Percentiles rank a stretch among this genome's conserved stretches.
Conservation (phyloP, 2,888 invertebrate species). For the Polylopha cassiicola region DNA sequence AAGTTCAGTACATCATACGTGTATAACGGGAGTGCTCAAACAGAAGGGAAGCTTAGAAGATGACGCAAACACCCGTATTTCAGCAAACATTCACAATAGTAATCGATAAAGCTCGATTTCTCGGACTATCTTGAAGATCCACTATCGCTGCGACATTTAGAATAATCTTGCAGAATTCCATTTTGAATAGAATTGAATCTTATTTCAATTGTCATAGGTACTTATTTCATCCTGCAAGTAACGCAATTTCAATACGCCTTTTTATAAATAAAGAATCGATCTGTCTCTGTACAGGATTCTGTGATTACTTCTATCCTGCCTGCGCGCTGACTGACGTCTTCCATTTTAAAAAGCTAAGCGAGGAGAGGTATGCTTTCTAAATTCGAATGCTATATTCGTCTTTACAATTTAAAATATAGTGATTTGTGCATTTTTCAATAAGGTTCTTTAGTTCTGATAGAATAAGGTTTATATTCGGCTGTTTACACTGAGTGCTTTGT, state of each 20-base stretch:
- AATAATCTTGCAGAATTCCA: too few species aligned
- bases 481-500: conserved; percentile 29
- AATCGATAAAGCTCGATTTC: conserved; percentile 19
- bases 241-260: conserved; percentile 1
- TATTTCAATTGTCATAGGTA: too few species aligned
- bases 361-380: conserved; percentile 23
- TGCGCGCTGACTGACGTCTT: conserved; percentile 1
- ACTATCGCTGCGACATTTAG: too few species aligned
- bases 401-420: conserved; percentile 31
- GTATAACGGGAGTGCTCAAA: conserved; percentile 22
- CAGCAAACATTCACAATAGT: conserved; percentile 23
- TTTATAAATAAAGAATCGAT: conserved; percentile 20
- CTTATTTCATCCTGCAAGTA: too few species aligned
- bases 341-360: conserved; percentile 21
- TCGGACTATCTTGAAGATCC: too few species aligned
- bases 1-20: conserved; percentile 18
- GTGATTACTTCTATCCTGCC: conserved; percentile 6
- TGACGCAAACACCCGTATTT: conserved; percentile 16
- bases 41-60: conserved; percentile 20
- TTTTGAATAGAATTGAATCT: conserved; percentile 4
- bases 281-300: not conserved
- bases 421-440: not conserved
- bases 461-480: conserved; percentile 28
- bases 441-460: conserved; percentile 7
- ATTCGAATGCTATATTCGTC: conserved; percentile 32